Base-by-base conservation (phyloP, 2,888 invertebrate species). In the Phaonia tiefii region DNA sequence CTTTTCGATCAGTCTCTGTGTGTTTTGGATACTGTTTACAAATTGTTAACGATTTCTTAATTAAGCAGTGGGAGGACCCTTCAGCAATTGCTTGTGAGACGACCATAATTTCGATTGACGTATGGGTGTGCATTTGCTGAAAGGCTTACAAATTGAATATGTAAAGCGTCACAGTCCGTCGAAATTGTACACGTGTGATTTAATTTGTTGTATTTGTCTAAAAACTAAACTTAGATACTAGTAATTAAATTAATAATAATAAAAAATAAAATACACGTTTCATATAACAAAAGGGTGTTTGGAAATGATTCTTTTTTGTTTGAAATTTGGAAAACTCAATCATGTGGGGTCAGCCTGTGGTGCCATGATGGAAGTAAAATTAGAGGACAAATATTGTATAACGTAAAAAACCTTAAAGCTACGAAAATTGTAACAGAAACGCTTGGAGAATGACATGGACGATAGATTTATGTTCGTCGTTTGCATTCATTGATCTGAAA, bases 1-100 rank as follows among this genome's bases (percentile, higher is more conserved):
- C 39, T 72, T 54, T 63, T 73, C 39, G 76, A 54, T 83, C 82
- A 82, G 82, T 83, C 82, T 82, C 78, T 75, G 78, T 78, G 49
- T 51, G 42, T 67, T 67, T 66, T 51, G n/a, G 65, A 72, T 63
- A 17, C 13, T 49, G 17, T 69, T 78, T 63, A 78, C 54, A 71
- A 71, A 39, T 15, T 3, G 17, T 60, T 22, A 39, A 2, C 26
- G 11, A 22, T 54, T 13, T 54, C 54, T 13, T 54, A 5, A 49
- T 31, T 5, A 31, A 31, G 3, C 31, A 3, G 31, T 31, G 42
- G 22, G 31, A 31, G 11, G 51, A 15, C 2, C 46, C 46, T 63
- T 54, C 13, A 26, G 42, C 2, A 51, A 26, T 8, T 39, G 25
- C 13, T 44, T 60, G 25, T 74, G 25, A 51, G 20, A 63, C 31